These are phyloP conservation scores for Oscheius sp. DNA, from an alignment of 2,888 invertebrate genomes.

Conservation along the genomic window DNA sequence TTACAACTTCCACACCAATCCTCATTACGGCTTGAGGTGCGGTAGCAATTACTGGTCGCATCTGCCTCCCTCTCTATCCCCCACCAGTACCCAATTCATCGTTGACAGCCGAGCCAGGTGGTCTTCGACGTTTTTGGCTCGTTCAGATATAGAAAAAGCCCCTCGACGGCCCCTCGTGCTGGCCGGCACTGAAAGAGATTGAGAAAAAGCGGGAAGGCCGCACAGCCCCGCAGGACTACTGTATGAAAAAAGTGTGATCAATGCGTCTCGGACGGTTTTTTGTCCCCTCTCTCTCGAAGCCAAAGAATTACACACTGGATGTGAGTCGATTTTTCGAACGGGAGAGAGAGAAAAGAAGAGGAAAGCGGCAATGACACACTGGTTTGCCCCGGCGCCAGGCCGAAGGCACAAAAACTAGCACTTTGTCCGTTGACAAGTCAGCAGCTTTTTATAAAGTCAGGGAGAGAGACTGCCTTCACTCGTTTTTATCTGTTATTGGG, in stretches of 20 bases:
- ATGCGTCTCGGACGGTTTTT: too few species aligned
- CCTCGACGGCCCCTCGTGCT: conserved; percentile 6
- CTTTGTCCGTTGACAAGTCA: conserved; percentile 3
- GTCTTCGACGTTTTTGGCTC: conserved; percentile 12
- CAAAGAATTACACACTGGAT: background rate
- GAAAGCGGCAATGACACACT: conserved; percentile 5
- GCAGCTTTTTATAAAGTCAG: too few species aligned
- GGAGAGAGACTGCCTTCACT: too few species aligned
- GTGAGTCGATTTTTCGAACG: conserved; percentile 2
- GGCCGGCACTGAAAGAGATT: conserved; percentile 14
- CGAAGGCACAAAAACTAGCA: conserved; percentile 13
- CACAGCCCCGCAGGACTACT: background rate
- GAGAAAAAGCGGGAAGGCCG: conserved; percentile 20
- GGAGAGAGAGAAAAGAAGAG: background rate
- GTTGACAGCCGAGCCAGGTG: background rate
- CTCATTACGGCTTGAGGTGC: conserved; percentile 18
- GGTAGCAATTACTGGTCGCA: background rate
- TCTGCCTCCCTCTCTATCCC: background rate
- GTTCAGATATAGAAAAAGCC: conserved; percentile 11
- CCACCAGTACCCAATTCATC: too few species aligned
- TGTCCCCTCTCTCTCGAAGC: too few species aligned
- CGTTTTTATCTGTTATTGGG: too few species aligned
- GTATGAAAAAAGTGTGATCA: background rate
- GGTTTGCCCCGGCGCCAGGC: conserved; percentile 1
- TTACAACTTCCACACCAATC: background rate